Evolutionary conservation across 2,797 vertebrate species (phyloP).

Genomic region (Eremophila alpestris): DNA sequence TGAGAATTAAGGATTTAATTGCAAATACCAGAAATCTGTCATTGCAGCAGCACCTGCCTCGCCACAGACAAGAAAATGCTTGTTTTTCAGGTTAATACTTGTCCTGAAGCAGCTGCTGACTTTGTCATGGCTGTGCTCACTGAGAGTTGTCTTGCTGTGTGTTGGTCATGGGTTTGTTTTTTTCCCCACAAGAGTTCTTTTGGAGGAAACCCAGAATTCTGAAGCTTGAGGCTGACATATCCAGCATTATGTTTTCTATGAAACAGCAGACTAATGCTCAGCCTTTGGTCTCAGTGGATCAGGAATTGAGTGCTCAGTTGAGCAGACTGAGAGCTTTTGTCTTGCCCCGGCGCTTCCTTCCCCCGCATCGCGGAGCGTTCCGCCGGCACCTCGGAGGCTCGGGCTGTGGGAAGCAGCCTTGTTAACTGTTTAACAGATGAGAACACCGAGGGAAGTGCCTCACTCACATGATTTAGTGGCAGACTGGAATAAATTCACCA

Average conservation of each 20-base stretch:
- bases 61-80: neutral
- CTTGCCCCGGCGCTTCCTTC: neutral
- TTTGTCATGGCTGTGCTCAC: neutral
- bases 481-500: neutral
- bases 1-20: neutral
- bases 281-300: neutral
- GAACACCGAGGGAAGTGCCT: neutral
- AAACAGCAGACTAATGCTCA: neutral
- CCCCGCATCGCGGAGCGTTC: neutral
- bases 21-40: neutral
- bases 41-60: neutral
- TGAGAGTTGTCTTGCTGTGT: neutral
- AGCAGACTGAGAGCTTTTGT: neutral
- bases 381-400: neutral
- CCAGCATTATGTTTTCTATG: neutral
- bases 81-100: neutral
- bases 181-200: neutral
- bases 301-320: neutral
- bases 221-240: neutral
- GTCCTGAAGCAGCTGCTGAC: neutral
- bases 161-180: neutral
- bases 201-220: neutral
- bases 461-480: neutral
- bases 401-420: neutral
- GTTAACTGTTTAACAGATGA: constrained; percentile 23